phyloP scores from a whole-genome alignment of 2,113 vertebrate species.

The Nothobranchius kuhntae region DNA sequence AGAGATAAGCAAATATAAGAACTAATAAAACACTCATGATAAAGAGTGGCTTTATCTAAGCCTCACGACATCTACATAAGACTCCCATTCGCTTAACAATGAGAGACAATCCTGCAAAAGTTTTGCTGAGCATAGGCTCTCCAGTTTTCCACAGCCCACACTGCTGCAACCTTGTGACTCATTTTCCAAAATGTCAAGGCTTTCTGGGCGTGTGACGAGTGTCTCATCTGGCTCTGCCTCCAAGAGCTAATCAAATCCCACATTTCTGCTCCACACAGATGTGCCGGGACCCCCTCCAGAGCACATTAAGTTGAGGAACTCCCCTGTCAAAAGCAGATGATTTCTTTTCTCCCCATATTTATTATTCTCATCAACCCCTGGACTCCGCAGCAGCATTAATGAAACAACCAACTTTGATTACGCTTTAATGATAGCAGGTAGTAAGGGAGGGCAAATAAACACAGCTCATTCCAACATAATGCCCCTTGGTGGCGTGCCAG shows the following conservation, averaged over 20 bases:
- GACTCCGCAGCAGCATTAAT: not conserved
- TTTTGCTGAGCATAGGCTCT: slow-evolving; percentile 34
- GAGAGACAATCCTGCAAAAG: slow-evolving; percentile 3
- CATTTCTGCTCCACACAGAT: slow-evolving; percentile 10
- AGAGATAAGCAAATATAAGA: no score
- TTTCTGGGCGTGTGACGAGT: slow-evolving; percentile 10
- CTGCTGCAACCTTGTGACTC: slow-evolving; percentile 44
- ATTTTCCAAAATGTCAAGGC: slow-evolving; percentile 40
- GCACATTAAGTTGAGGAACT: not conserved
- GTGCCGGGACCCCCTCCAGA: slow-evolving; percentile 13
- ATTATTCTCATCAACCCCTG: not conserved
- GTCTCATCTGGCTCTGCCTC: slow-evolving; percentile 18
- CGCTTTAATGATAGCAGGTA: not conserved
- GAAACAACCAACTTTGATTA: slow-evolving; percentile 4
- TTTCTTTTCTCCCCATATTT: not conserved
- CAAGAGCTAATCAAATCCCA: slow-evolving; percentile 27
- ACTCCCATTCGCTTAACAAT: not conserved
- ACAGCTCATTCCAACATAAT: slow-evolving; percentile 2
- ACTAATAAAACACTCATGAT: no score
- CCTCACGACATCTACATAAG: not conserved
- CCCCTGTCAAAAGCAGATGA: not conserved
- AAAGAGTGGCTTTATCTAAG: not conserved
- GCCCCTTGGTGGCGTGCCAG: not conserved
- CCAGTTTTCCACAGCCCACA: slow-evolving; percentile 21
- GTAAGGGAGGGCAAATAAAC: not conserved